Conservation (phyloP, 2,888 invertebrate species). For the Abscondita cerata region DNA sequence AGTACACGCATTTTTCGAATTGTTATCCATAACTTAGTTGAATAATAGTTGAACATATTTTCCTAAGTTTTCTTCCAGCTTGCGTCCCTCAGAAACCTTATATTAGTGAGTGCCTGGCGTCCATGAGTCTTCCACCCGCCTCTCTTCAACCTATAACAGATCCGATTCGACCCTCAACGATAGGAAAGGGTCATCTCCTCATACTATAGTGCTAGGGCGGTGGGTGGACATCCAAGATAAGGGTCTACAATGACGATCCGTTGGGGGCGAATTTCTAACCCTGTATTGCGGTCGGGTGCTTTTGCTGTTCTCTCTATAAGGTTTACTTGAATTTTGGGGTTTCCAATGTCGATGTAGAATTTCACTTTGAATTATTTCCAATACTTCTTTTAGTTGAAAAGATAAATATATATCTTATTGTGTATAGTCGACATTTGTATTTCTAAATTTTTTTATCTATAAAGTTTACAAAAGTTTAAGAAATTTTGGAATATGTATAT, state of each 20-base stretch:
- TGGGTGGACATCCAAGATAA: constrained; percentile 48
- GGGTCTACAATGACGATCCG: constrained; percentile 46
- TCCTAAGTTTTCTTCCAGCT: constrained; percentile 36
- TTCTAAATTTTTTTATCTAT: no score
- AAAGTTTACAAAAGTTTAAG: no score
- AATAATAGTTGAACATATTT: constrained; percentile 25
- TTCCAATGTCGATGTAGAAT: constrained; percentile 19
- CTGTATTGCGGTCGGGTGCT: constrained; percentile 48
- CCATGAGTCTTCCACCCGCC: constrained; percentile 44
- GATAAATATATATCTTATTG: constrained; percentile 11
- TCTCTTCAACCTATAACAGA: constrained; percentile 32
- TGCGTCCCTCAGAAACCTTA: constrained; percentile 48
- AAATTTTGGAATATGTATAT: no score
- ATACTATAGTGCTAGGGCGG: constrained; percentile 32
- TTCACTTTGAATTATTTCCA: constrained; percentile 14
- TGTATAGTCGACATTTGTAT: constrained; percentile 4
- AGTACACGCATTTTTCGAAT: no score
- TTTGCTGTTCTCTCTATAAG: constrained; percentile 40
- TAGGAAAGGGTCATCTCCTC: constrained; percentile 40
- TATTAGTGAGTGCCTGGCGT: constrained; percentile 48
- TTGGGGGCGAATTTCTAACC: constrained; percentile 45
- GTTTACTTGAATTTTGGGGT: constrained; percentile 34
- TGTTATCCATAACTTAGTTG: no score
- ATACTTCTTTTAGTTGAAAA: constrained; percentile 12
- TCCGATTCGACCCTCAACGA: constrained; percentile 45